phyloP scores from a whole-genome alignment of 2,888 invertebrate genomes.

The Spialia ferax region DNA sequence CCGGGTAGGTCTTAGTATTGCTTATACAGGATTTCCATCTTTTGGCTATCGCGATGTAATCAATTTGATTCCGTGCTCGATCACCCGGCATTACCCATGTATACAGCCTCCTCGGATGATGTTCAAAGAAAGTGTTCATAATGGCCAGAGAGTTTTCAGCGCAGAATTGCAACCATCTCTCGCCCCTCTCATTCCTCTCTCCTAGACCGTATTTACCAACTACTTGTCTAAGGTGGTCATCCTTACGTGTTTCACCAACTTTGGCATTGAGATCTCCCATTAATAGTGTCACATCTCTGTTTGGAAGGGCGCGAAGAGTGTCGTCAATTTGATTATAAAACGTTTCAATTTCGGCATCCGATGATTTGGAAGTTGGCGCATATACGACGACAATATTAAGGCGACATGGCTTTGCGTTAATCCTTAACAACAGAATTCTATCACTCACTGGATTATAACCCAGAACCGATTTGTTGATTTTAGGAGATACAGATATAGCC shows the following conservation, averaged over 20 bases:
- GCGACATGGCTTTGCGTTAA: not conserved
- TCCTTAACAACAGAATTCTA: not conserved
- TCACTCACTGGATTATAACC: not conserved
- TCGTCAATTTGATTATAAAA: not conserved
- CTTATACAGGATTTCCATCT: not conserved
- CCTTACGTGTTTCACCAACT: not conserved
- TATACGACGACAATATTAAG: not conserved
- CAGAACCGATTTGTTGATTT: no score
- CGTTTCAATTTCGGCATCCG: not conserved
- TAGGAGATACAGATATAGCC: no score
- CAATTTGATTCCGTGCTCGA: not conserved
- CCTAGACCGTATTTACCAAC: not conserved
- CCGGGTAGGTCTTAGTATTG: not conserved
- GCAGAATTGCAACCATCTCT: not conserved
- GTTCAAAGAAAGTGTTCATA: not conserved
- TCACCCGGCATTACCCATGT: not conserved
- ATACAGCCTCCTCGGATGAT: not conserved
- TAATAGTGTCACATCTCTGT: not conserved
- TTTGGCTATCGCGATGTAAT: not conserved
- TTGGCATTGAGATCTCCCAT: not conserved
- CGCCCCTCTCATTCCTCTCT: not conserved
- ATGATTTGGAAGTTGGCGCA: not conserved
- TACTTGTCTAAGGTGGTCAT: not conserved
- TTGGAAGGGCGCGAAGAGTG: not conserved
- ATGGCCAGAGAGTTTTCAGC: not conserved